Evolutionary conservation across 2,797 vertebrate genomes (phyloP).

Genomic region (Salmo trutta): DNA sequence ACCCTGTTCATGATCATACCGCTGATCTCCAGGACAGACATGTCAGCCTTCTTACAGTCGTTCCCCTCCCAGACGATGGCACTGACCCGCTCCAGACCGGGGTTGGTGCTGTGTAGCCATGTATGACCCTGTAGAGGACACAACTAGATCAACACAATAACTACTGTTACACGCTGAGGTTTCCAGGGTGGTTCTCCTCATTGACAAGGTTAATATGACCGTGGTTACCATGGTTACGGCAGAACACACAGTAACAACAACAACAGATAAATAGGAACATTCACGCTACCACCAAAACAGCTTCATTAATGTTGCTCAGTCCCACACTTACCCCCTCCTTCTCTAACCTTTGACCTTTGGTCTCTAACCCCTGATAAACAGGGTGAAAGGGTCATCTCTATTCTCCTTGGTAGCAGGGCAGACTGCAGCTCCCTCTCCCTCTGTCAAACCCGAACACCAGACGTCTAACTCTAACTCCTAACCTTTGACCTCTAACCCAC

Average conservation of each 20-base stretch:
- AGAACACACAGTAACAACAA: neutral
- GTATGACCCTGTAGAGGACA: slow-evolving; percentile 83
- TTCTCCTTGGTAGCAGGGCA: slow-evolving; percentile 89
- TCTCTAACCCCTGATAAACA: neutral
- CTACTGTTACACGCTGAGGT: neutral
- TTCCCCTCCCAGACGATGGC: slow-evolving; percentile 99
- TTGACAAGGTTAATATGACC: too few relatives aligned
- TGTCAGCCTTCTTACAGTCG: slow-evolving; percentile 98
- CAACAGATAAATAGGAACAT: neutral
- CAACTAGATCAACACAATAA: slow-evolving; percentile 1
- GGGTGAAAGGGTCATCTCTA: slow-evolving; percentile 94
- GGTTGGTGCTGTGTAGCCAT: slow-evolving; percentile 94
- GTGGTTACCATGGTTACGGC: too few relatives aligned
- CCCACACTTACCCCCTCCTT: too few relatives aligned
- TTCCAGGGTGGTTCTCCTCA: too few relatives aligned
- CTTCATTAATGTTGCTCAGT: too few relatives aligned
- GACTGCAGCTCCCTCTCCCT: slow-evolving; percentile 83
- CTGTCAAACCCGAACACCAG: slow-evolving; percentile 66
- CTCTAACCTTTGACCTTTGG: neutral
- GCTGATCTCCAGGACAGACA: slow-evolving; percentile 99
- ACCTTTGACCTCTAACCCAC: slow-evolving; percentile 57
- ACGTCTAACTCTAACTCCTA: neutral
- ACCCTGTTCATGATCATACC: slow-evolving; percentile 99
- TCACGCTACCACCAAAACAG: neutral
- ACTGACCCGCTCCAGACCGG: slow-evolving; percentile 94